Evolutionary conservation across 2,113 vertebrate genomes (phyloP), one percentile per base, ranked within the genome.

Genomic region (Labeo rohita): DNA sequence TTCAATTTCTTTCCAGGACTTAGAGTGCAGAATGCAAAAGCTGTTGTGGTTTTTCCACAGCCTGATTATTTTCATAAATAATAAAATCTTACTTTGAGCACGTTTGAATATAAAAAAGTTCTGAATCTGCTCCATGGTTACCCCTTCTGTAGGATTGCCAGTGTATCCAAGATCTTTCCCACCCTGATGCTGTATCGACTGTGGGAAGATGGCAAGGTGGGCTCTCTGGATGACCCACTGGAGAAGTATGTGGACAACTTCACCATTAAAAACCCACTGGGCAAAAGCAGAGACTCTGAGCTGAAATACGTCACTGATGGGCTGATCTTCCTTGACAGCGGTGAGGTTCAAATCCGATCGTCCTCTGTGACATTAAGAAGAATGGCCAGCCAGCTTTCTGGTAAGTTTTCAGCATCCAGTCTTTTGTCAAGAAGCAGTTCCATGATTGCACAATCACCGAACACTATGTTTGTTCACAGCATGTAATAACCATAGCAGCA

Each of bases 151-250:
- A 99, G 97, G 87, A 97, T 98, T 63, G 95, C 96, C 49, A 98
- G 98, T 3, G 80, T 98, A 86, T 98, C 98, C 39, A 98, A 99
- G 94, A 93, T 99, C 87, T 98, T 99, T 68, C 97, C 97, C 0
- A 95, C 96, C 0, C 91, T 99, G 52, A 98, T 99, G 97, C 54
- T 99, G 47, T 98, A 98, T 89, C 96, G 96, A 81, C 91, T 99
- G 83, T 98, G 98, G 97, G 97, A 99, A 88, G 95, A 97, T 36
- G 97, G 97, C 7, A 93, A 93, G 13, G 91, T 98, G 39, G 91
- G 81, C 0, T 99, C 97, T 4, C 91, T 98, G 0, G 98, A 99
- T 0, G 98, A 99, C 89, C 95, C 97, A 0, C 43, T 99, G 84
- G 97, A 97, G 86, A 96, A 95, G 23, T 99, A 98, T 0, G 90